Percentiles rank a stretch among this genome's conserved stretches.
phyloP scores from a whole-genome alignment of 2,797 vertebrate species.

The Enteromius argenteus region DNA sequence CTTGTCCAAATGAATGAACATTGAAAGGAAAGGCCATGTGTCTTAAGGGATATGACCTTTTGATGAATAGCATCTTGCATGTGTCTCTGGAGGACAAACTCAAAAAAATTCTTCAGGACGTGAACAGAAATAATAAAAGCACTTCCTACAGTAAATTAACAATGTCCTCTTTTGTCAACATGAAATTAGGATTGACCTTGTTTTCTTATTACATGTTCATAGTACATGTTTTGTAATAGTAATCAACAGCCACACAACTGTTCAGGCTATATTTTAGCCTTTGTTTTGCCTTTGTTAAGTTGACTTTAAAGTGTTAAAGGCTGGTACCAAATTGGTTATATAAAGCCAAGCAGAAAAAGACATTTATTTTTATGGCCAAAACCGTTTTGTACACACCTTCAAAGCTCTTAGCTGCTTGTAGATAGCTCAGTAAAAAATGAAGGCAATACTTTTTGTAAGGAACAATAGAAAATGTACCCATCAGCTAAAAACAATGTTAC shows the following conservation, averaged over 20 bases:
- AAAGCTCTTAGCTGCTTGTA: neutral
- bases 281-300: neutral
- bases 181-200: neutral
- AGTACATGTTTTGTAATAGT: neutral
- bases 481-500: slow-evolving; percentile 19
- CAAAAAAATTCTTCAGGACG: slow-evolving; percentile 17
- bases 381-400: neutral
- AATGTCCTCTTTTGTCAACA: neutral
- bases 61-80: slow-evolving; percentile 46
- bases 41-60: slow-evolving; percentile 66
- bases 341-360: neutral
- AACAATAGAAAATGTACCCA: slow-evolving; percentile 23
- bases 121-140: slow-evolving; percentile 33
- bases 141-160: neutral
- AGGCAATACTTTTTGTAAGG: slow-evolving; percentile 15
- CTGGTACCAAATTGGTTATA: neutral
- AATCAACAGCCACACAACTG: neutral
- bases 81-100: slow-evolving; percentile 43
- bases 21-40: slow-evolving; percentile 55
- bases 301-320: neutral
- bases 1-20: slow-evolving; percentile 45
- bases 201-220: neutral
- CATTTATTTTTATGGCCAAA: neutral
- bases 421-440: slow-evolving; percentile 18
- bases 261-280: neutral